phyloP scores from a whole-genome alignment of 2,888 invertebrate species.

The Oxytorus armatus region DNA sequence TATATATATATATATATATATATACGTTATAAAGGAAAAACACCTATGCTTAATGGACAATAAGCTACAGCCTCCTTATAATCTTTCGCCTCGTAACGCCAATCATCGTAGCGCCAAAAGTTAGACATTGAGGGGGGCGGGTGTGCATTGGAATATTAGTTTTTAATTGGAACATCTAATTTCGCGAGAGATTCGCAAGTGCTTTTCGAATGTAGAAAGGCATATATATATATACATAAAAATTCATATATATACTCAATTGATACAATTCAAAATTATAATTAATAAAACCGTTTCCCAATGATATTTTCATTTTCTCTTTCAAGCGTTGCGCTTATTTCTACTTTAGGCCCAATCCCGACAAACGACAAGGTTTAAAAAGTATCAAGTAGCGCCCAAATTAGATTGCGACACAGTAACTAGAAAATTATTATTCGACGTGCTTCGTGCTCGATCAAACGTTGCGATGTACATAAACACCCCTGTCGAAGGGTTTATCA shows the following conservation, averaged over 20 bases:
- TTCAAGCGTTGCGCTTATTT: conserved; percentile 45
- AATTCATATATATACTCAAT: conserved; percentile 25
- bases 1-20: conserved; percentile 18
- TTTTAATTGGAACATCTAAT: conserved; percentile 11
- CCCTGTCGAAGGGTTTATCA: conserved; percentile 5
- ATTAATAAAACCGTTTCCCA: neutral
- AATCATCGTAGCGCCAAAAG: conserved; percentile 44
- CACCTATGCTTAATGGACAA: conserved; percentile 57
- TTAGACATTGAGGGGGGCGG: conserved; percentile 21
- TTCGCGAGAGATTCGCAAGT: conserved; percentile 21
- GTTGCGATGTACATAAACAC: conserved; percentile 29
- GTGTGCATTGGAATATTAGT: conserved; percentile 10
- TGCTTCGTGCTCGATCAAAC: conserved; percentile 27
- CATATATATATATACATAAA: conserved; percentile 27
- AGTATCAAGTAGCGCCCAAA: conserved; percentile 7
- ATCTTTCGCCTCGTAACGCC: conserved; percentile 38
- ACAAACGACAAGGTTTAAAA: conserved; percentile 46
- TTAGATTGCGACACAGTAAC: conserved; percentile 20
- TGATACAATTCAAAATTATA: conserved; percentile 23
- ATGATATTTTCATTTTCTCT: conserved; percentile 23
- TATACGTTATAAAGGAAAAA: conserved; percentile 31
- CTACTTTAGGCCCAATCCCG: conserved; percentile 64
- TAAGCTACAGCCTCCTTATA: conserved; percentile 58
- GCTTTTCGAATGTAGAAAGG: conserved; percentile 9
- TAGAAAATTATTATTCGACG: neutral